Conservation (phyloP, 2,888 invertebrate species). For the Hyles lineata region DNA sequence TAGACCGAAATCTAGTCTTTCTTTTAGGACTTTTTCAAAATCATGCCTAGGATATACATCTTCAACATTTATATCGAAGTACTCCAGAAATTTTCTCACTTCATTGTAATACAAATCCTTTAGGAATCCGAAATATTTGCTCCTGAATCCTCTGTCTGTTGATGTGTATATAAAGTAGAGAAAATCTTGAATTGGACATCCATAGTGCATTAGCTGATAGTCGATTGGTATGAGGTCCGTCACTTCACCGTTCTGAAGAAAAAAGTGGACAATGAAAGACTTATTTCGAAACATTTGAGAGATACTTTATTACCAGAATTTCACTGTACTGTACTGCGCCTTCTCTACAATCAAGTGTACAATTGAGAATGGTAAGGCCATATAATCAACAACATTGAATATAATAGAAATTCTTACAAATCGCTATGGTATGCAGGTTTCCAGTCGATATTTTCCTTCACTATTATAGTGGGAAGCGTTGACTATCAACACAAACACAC, state of each 20-base stretch:
- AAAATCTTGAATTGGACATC: slow-evolving; percentile 31
- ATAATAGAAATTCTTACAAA: too few relatives aligned
- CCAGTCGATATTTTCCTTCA: too few relatives aligned
- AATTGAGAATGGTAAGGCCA: too few relatives aligned
- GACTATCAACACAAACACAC: too few relatives aligned
- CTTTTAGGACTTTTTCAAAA: slow-evolving; percentile 52
- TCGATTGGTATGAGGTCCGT: slow-evolving; percentile 33
- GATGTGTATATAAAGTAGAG: slow-evolving; percentile 19
- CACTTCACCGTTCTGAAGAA: slow-evolving; percentile 33
- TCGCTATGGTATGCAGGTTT: too few relatives aligned
- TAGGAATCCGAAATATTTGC: slow-evolving; percentile 47
- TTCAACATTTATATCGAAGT: slow-evolving; percentile 53
- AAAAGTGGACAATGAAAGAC: background rate
- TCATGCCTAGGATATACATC: slow-evolving; percentile 47
- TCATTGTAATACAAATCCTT: slow-evolving; percentile 51
- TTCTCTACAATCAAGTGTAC: too few relatives aligned
- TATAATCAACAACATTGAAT: too few relatives aligned
- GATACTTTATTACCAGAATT: too few relatives aligned
- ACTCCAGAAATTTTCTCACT: slow-evolving; percentile 44
- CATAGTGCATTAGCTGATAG: slow-evolving; percentile 35
- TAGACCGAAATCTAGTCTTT: slow-evolving; percentile 52
- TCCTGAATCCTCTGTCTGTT: slow-evolving; percentile 52
- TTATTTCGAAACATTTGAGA: too few relatives aligned
- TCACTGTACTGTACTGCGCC: too few relatives aligned
- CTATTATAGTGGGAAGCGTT: too few relatives aligned